phyloP scores from a whole-genome alignment of 2,797 vertebrate genomes.

The Sardinella longiceps region DNA sequence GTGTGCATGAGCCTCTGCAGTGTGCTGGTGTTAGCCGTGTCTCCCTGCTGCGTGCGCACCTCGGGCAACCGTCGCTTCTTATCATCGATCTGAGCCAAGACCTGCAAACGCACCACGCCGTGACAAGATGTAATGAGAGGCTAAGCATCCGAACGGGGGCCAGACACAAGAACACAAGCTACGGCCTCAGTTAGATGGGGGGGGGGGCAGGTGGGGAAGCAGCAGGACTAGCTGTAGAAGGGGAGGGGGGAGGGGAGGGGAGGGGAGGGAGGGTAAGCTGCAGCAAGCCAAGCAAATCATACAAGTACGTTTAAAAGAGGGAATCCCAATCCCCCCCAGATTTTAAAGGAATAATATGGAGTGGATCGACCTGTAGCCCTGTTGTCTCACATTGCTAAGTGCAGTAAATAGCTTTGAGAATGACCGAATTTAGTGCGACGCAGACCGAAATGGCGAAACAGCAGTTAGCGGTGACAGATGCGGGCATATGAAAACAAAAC shows the following conservation, averaged over 20 bases:
- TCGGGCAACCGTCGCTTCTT: conserved; percentile 86
- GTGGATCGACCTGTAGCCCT: no score
- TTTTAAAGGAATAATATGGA: no score
- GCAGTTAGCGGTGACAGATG: no score
- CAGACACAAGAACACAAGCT: background rate
- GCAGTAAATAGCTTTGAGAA: no score
- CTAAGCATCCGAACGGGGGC: conserved; percentile 26
- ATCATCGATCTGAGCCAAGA: conserved; percentile 88
- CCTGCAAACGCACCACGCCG: conserved; percentile 55
- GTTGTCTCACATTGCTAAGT: no score
- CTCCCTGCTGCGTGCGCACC: conserved; percentile 77
- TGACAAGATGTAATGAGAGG: conserved; percentile 15
- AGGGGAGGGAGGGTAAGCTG: no score
- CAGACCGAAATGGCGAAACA: no score
- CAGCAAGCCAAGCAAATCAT: background rate
- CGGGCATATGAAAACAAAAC: no score
- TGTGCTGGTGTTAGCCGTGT: conserved; percentile 80
- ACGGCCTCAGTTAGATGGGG: background rate
- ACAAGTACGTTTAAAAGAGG: background rate
- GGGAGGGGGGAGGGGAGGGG: no score
- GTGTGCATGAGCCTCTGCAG: conserved; percentile 86
- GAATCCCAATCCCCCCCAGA: no score
- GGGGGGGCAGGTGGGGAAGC: background rate
- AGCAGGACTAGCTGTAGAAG: background rate
- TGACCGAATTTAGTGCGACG: no score